A percentile compares a stretch with the other conserved stretches of the same genome.
phyloP scores from a whole-genome alignment of 2,888 invertebrate genomes.

The Eupithecia subumbrata region DNA sequence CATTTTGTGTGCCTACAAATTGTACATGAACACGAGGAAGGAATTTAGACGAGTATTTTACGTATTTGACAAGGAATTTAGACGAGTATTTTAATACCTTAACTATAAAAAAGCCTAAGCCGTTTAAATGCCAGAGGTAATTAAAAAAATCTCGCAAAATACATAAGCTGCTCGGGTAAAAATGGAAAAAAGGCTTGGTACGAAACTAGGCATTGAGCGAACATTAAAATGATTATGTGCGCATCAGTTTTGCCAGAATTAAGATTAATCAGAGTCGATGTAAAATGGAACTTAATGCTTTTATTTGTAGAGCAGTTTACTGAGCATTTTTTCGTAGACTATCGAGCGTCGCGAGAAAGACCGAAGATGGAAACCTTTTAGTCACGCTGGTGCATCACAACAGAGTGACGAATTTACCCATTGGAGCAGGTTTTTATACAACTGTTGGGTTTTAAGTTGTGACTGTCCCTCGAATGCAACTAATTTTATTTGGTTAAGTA shows the following conservation, averaged over 20 bases:
- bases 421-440: not conserved
- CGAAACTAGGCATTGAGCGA: not conserved
- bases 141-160: not conserved
- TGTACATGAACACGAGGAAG: not conserved
- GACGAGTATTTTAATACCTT: not conserved
- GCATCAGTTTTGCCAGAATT: not conserved
- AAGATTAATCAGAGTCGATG: not conserved
- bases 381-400: not conserved
- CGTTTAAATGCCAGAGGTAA: not conserved
- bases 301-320: not conserved
- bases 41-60: too few species aligned
- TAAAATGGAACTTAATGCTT: not conserved
- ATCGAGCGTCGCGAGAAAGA: not conserved
- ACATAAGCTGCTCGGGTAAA: not conserved
- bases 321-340: not conserved
- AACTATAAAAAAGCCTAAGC: not conserved
- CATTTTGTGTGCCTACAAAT: not conserved
- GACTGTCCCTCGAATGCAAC: not conserved
- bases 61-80: not conserved
- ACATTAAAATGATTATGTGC: not conserved
- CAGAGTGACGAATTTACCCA: not conserved
- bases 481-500: not conserved
- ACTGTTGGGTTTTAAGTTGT: not conserved
- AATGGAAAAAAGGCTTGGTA: not conserved
- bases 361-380: not conserved